These are phyloP conservation scores for Anarsia innoxiella DNA, from an alignment of 2,888 invertebrate species.

Conservation along the genomic window DNA sequence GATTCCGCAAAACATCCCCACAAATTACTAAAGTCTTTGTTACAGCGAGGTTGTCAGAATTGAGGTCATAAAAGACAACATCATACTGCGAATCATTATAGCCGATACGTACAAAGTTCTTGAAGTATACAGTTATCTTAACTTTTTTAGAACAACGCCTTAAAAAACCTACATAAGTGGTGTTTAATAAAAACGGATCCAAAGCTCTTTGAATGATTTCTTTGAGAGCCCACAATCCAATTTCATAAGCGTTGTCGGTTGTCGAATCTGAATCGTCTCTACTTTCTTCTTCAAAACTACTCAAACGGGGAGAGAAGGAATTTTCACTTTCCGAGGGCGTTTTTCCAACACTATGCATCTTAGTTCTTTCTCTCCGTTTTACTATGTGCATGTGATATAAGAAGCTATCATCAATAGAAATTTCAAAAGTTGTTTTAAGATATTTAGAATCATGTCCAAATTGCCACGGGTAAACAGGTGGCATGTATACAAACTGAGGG, in stretches of 20 bases:
- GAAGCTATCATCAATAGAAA: slow-evolving; percentile 24
- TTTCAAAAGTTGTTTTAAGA: background rate
- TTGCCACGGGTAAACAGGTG: slow-evolving; percentile 50
- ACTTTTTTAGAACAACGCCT: background rate
- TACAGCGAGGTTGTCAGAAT: background rate
- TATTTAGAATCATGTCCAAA: background rate
- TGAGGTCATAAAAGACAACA: background rate
- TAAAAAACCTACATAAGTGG: background rate
- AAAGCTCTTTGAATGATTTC: background rate
- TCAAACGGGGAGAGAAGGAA: no score
- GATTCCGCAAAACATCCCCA: slow-evolving; percentile 48
- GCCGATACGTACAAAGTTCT: background rate
- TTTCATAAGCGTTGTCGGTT: no score
- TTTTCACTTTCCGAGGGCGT: no score
- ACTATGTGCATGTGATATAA: slow-evolving; percentile 39
- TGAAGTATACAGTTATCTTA: background rate
- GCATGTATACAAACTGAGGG: slow-evolving; percentile 35
- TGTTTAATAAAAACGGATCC: background rate
- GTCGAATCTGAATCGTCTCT: background rate
- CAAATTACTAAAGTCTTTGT: slow-evolving; percentile 23
- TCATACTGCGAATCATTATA: background rate
- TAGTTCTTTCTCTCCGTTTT: slow-evolving; percentile 34
- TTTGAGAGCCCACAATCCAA: background rate
- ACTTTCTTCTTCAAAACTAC: background rate
- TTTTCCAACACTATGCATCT: no score